Evolutionary conservation across 1,140 invertebrate genomes (phyloP), one percentile per base, ranked within the genome.

Genomic region (Nomia melanderi): DNA sequence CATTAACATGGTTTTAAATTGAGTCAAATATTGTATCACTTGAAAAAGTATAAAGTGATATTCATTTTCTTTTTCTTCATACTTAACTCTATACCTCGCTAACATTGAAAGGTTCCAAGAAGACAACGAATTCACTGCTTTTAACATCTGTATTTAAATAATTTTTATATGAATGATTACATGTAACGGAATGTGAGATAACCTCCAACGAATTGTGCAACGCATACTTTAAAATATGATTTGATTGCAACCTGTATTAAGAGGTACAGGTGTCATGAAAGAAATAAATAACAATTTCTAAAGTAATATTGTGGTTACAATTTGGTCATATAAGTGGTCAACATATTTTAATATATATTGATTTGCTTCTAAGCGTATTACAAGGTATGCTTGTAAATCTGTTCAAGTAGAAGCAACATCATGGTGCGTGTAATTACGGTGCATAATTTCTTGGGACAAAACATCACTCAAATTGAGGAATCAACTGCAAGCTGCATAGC

Each of bases 401-500:
- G 0, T 63, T 29, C 31, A 31, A 77, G 4, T 41, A 71, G 4
- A 71, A 71, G 29, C 33, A n/a, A 25, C 31, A 77, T 86, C 69
- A 96, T 96, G 95, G 95, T 96, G 25, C 93, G 95, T 11, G 94
- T 96, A 1, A 94, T 96, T 64, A 94, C 94, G 27, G 94, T 95
- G 65, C 95, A 96, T 83, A 95, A 96, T 89, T 96, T 96, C 87
- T 87, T 92, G 17, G 93, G 93, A 23, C 95, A 96, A 88, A 93
- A 94, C 83, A 93, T 95, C 12, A 93, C 94, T 69, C 93, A 93
- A 27, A 94, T 95, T 59, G 95, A 95, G 44, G 95, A 95, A 77
- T 93, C 95, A 1, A 94, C 94, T 0, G 94, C 95, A 14, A 93
- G 93, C 14, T 93, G 94, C 39, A 91, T 93, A 11, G 94, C 94